These are phyloP conservation scores for Heterohyrax brucei DNA, from an alignment of 2,797 vertebrate genomes.

Conservation along the genomic window DNA sequence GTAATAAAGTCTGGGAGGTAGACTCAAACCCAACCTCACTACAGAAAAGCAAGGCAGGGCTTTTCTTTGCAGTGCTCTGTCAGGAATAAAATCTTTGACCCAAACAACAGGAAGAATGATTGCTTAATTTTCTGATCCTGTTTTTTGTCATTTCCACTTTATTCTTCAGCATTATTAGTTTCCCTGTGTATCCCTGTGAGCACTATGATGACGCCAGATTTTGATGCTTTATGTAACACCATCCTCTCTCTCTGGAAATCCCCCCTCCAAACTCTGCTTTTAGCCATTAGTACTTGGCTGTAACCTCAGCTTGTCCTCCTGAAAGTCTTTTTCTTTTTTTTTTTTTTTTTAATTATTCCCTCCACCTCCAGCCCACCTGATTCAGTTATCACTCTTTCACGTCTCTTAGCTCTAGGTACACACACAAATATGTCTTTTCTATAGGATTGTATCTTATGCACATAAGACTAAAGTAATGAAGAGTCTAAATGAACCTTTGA, in stretches of 20 bases:
- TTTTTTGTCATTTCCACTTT: slow-evolving; percentile 22
- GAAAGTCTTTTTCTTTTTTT: background rate
- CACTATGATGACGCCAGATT: background rate
- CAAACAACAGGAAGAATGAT: background rate
- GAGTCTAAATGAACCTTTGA: background rate
- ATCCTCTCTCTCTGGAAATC: background rate
- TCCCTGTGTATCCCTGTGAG: background rate
- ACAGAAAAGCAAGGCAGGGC: background rate
- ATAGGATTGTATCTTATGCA: background rate
- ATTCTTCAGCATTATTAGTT: background rate
- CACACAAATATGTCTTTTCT: slow-evolving; percentile 46
- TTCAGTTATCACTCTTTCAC: slow-evolving; percentile 2
- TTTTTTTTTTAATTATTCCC: background rate
- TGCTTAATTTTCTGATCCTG: background rate
- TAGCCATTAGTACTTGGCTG: background rate
- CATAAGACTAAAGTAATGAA: slow-evolving; percentile 10
- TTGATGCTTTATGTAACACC: background rate
- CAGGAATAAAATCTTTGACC: background rate
- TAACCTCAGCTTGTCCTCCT: background rate
- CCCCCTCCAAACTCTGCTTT: background rate
- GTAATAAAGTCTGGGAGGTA: background rate
- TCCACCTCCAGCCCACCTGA: background rate
- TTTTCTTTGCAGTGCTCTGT: background rate
- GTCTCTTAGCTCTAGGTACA: slow-evolving; percentile 22
- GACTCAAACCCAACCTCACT: background rate